A percentile compares a stretch with the other conserved stretches of the same genome.
These are phyloP conservation scores for Trichogramma pretiosum DNA, from an alignment of 1,140 invertebrate genomes.

Conservation along the genomic window DNA sequence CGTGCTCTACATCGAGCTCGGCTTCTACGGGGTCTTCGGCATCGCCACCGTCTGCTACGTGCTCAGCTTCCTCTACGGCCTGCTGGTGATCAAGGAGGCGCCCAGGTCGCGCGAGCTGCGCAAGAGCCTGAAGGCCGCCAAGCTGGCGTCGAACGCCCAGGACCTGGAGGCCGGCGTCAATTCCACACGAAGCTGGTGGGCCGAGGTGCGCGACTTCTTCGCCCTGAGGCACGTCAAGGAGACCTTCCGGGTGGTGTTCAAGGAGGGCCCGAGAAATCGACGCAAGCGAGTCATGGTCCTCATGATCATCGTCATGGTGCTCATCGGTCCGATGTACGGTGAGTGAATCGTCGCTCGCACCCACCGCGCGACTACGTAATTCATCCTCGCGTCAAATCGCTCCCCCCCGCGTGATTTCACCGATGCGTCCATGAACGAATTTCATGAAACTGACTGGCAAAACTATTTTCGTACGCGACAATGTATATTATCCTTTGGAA, in stretches of 20 bases:
- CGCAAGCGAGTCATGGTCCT: constrained; percentile 62
- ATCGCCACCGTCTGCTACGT: constrained; percentile 64
- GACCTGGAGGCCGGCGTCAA: constrained; percentile 17
- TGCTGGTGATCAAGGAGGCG: constrained; percentile 54
- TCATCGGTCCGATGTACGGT: constrained; percentile 75
- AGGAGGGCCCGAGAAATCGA: constrained; percentile 60
- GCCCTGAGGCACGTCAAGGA: constrained; percentile 62
- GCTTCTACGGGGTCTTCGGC: constrained; percentile 71
- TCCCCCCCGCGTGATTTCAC: too few species aligned
- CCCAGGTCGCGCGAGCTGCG: constrained; percentile 33
- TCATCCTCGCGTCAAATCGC: too few species aligned
- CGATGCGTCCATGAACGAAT: too few species aligned
- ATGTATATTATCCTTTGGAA: too few species aligned
- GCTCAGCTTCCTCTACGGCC: constrained; percentile 64
- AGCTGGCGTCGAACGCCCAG: constrained; percentile 10
- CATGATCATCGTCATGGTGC: constrained; percentile 72
- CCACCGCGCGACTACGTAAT: too few species aligned
- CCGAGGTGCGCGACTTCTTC: constrained; percentile 54
- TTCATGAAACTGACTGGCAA: too few species aligned
- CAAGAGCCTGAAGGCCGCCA: not conserved
- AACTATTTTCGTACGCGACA: too few species aligned
- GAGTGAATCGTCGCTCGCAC: too few species aligned
- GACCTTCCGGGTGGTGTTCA: constrained; percentile 67
- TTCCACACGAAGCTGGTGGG: constrained; percentile 37
- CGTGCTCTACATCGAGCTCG: constrained; percentile 58